A percentile compares a stretch with the other conserved stretches of the same genome.
Conservation (phyloP, 64 coral and sea anemone species). For the Hydrozoanthus tunicans region DNA sequence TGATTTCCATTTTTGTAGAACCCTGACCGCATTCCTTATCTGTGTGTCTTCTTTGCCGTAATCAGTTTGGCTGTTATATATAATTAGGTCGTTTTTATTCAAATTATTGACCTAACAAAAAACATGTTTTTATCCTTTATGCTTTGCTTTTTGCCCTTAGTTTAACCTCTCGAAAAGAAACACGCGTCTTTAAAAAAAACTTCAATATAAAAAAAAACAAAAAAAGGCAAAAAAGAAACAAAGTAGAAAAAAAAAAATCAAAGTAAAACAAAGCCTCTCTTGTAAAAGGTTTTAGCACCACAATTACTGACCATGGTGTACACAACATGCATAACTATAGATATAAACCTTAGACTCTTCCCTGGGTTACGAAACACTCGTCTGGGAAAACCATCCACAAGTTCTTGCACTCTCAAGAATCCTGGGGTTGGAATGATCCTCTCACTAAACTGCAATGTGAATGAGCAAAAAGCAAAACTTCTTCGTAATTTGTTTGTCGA, state of each 20-base stretch:
- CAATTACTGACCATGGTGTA: background rate
- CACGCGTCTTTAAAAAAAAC: no score
- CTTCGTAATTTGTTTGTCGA: no score
- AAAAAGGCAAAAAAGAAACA: background rate
- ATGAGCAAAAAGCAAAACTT: background rate
- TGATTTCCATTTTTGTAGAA: no score
- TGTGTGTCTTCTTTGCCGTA: no score
- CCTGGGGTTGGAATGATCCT: slow-evolving; percentile 55
- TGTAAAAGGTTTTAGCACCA: background rate
- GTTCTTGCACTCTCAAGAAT: slow-evolving; percentile 75
- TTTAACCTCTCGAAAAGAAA: no score
- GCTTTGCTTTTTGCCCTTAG: no score
- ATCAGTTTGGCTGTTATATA: no score
- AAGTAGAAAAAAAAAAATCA: background rate
- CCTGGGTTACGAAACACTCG: slow-evolving; percentile 63
- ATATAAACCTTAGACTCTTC: slow-evolving; percentile 70
- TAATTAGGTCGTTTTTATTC: no score
- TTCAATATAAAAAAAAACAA: no score
- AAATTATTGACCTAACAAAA: no score
- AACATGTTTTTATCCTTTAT: no score
- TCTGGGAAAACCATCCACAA: slow-evolving; percentile 51
- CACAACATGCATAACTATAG: background rate
- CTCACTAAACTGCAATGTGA: slow-evolving; percentile 12
- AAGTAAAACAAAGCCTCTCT: background rate
- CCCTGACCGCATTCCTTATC: no score